phyloP scores from a whole-genome alignment of 2,797 vertebrate genomes.

The Lepus oiostolus region DNA sequence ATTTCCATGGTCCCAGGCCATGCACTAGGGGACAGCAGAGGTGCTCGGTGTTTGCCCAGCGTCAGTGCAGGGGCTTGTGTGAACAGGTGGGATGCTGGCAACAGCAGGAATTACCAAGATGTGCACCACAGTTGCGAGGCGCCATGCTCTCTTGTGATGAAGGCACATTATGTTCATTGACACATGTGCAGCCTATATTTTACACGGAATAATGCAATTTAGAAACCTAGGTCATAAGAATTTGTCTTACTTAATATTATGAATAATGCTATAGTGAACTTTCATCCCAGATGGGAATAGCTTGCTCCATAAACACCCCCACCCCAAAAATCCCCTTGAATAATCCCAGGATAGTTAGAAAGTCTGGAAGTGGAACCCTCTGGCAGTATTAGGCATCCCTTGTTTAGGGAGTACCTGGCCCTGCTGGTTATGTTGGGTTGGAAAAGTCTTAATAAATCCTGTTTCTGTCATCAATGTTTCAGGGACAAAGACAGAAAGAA shows the following conservation, averaged over 20 bases:
- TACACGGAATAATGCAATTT: background rate
- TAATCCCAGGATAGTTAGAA: background rate
- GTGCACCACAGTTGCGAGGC: fast-evolving
- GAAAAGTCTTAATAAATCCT: constrained; percentile 1
- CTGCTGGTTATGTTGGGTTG: constrained; percentile 1
- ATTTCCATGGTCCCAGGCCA: background rate
- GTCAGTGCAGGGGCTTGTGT: background rate
- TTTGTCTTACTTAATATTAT: background rate
- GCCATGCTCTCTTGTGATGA: background rate
- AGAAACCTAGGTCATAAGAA: background rate
- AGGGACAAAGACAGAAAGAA: constrained; percentile 56
- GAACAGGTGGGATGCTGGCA: background rate
- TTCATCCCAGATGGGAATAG: background rate
- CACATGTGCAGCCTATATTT: background rate
- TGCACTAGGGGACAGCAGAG: fast-evolving
- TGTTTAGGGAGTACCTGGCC: background rate
- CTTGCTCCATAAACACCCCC: background rate
- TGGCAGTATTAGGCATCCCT: background rate
- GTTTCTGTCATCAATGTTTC: constrained; percentile 63
- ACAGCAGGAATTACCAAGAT: background rate
- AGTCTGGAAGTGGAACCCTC: background rate
- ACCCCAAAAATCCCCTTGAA: background rate
- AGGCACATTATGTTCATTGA: background rate
- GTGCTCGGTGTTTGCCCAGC: background rate
- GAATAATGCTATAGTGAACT: background rate